phyloP scores from a whole-genome alignment of 2,113 vertebrate species.

The Tachuris rubrigastra region DNA sequence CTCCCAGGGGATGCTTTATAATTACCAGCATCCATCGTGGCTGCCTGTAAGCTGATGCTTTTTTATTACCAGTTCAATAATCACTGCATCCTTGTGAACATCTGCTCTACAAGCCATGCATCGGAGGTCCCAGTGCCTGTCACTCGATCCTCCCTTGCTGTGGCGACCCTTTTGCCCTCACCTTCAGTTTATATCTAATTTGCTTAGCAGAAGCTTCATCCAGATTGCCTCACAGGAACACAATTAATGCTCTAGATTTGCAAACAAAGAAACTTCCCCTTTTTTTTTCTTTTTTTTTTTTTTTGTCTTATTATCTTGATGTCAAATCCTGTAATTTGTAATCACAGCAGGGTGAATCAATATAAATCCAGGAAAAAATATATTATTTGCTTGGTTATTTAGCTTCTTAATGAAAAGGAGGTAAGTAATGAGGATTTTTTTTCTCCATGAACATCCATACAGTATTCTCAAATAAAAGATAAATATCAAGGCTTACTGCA shows the following conservation, averaged over 20 bases:
- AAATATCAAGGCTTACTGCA: neutral
- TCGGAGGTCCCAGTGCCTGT: conserved; percentile 89
- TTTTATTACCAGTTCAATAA: conserved; percentile 94
- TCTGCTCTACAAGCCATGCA: conserved; percentile 92
- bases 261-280: conserved; percentile 75
- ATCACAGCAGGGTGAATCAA: conserved; percentile 69
- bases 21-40: conserved; percentile 98
- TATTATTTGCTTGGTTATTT: conserved; percentile 52
- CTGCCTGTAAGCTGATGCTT: conserved; percentile 87
- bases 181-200: conserved; percentile 89
- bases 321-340: conserved; percentile 71
- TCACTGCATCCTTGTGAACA: conserved; percentile 91
- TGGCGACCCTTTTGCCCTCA: conserved; percentile 87
- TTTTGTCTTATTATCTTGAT: conserved; percentile 73
- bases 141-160: conserved; percentile 87
- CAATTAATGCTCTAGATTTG: conserved; percentile 80
- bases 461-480: neutral
- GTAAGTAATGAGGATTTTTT: neutral
- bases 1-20: conserved; percentile 95
- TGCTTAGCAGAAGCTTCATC: conserved; percentile 85
- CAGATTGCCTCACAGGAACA: conserved; percentile 79
- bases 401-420: conserved; percentile 36
- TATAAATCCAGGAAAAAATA: conserved; percentile 62
- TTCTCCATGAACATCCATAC: neutral
- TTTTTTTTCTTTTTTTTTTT: neutral